Conservation (phyloP, 2,113 vertebrate species). For the Baryphthengus martii region DNA sequence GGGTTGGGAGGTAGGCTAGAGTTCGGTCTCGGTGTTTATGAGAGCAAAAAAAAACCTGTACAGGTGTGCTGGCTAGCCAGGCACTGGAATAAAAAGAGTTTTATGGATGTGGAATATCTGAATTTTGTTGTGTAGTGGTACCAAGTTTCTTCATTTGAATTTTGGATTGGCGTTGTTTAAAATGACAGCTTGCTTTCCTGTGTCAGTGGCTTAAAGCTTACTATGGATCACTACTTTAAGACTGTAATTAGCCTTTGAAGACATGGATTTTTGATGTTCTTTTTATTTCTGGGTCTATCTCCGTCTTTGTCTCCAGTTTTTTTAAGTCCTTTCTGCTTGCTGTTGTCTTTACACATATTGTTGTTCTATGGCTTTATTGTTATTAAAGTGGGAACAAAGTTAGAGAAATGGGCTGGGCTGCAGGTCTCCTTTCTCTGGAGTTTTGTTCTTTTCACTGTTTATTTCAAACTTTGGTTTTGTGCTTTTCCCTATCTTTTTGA, state of each 20-base stretch:
- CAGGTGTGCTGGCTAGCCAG: neutral
- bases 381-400: neutral
- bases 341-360: neutral
- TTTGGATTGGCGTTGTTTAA: neutral
- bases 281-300: neutral
- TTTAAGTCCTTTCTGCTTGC: neutral
- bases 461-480: neutral
- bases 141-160: neutral
- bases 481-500: neutral
- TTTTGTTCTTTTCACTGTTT: neutral
- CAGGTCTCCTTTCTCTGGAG: neutral
- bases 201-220: neutral
- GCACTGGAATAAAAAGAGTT: neutral
- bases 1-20: neutral
- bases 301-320: neutral
- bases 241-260: neutral
- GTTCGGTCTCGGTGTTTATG: neutral
- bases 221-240: neutral
- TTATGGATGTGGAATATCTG: neutral
- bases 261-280: neutral
- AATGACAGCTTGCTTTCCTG: neutral
- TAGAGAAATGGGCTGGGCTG: neutral
- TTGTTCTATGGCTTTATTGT: neutral
- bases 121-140: neutral
- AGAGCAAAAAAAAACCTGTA: neutral